A percentile compares a stretch with the other conserved stretches of the same genome.
Conservation (phyloP, 2,888 invertebrate genomes). For the Drosophila percnosoma region DNA sequence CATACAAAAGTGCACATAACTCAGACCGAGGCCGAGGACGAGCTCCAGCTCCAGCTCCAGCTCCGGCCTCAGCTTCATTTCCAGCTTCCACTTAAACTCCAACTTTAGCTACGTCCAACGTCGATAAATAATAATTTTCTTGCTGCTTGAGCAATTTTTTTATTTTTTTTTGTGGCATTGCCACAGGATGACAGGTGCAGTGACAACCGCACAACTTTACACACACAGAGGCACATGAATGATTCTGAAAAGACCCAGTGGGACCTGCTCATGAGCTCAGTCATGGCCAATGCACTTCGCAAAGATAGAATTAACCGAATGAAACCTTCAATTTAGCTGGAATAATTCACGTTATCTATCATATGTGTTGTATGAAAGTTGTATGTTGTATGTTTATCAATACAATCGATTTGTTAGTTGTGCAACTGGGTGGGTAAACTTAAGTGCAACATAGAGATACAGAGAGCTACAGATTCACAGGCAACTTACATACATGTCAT, state of each 20-base stretch:
- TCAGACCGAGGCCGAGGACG: constrained; percentile 24
- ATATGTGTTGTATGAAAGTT: neutral
- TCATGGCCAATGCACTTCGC: constrained; percentile 14
- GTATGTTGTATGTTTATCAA: constrained; percentile 10
- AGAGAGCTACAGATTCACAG: constrained; percentile 20
- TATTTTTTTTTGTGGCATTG: constrained; percentile 47
- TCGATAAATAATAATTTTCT: constrained; percentile 78
- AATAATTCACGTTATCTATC: constrained; percentile 7
- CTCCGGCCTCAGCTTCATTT: constrained; percentile 10
- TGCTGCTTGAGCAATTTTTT: constrained; percentile 59
- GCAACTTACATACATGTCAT: constrained; percentile 74
- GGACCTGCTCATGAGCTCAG: constrained; percentile 23
- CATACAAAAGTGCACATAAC: constrained; percentile 25
- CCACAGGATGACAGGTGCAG: constrained; percentile 76
- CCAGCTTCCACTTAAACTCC: constrained; percentile 7
- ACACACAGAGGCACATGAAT: constrained; percentile 13
- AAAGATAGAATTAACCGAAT: constrained; percentile 3
- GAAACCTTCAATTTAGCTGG: neutral
- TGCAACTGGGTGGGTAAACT: constrained; percentile 29
- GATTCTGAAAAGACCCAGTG: constrained; percentile 40
- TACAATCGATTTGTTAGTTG: constrained; percentile 15
- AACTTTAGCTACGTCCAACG: constrained; percentile 35
- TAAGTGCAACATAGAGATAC: constrained; percentile 9
- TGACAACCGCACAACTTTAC: constrained; percentile 67
- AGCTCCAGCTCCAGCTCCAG: constrained; percentile 7